These are phyloP conservation scores for Tragulus kanchil DNA, from an alignment of 2,113 vertebrate species.

Conservation along the genomic window DNA sequence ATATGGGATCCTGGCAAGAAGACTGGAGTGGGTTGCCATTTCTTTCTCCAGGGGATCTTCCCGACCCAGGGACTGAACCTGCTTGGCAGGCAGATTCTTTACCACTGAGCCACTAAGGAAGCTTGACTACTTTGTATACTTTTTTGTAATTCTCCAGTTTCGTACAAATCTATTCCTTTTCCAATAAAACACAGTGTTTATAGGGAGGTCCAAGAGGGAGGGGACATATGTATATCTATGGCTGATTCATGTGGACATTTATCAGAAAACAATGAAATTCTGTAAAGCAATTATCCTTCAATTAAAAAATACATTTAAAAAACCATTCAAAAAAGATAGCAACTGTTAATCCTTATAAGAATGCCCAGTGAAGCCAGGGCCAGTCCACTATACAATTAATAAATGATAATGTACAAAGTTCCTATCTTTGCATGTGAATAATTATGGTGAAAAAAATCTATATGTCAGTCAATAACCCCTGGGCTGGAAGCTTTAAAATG, in stretches of 20 bases:
- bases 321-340: not conserved
- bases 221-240: too few species aligned
- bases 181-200: not conserved
- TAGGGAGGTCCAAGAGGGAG: too few species aligned
- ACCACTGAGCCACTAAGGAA: not conserved
- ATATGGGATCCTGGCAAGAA: not conserved
- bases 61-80: not conserved
- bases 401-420: slow-evolving; percentile 45
- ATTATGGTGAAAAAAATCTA: not conserved
- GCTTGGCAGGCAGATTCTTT: not conserved
- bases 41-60: not conserved
- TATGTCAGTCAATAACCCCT: not conserved
- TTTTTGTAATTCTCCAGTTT: slow-evolving; percentile 34
- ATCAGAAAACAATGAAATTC: too few species aligned
- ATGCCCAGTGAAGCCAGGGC: not conserved
- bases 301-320: too few species aligned
- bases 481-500: not conserved
- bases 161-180: not conserved
- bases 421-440: not conserved
- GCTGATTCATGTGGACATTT: too few species aligned
- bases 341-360: not conserved
- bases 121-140: not conserved
- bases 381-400: not conserved
- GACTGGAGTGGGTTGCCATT: not conserved
- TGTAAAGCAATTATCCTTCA: too few species aligned